Percentiles rank a stretch among this genome's conserved stretches.
Conservation (phyloP, 2,797 vertebrate genomes). For the Cirrhinus molitorella region DNA sequence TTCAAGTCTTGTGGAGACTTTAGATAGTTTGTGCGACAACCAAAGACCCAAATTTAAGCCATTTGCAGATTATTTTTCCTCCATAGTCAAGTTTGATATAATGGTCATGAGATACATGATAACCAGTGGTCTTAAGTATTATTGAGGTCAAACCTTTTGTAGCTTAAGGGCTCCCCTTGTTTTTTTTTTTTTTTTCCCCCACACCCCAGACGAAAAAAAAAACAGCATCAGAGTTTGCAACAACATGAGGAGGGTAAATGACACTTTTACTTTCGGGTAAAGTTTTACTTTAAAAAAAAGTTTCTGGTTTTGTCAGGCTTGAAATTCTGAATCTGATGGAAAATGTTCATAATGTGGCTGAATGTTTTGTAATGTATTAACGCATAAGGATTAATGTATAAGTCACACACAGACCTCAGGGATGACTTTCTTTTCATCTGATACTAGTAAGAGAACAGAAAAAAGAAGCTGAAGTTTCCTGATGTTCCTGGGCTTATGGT, state of each 20-base stretch:
- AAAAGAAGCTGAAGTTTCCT: slow-evolving; percentile 14
- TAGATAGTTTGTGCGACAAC: not conserved
- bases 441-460: not conserved
- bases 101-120: not conserved
- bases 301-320: slow-evolving; percentile 1
- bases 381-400: not conserved
- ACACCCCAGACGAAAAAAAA: not conserved
- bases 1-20: not conserved
- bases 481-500: not conserved
- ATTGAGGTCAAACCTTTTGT: not conserved
- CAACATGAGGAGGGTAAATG: not conserved
- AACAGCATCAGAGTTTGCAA: not conserved
- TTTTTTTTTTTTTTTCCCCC: not conserved
- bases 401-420: slow-evolving; percentile 30
- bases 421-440: slow-evolving; percentile 23
- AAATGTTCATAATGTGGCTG: not conserved
- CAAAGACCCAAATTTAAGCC: not conserved
- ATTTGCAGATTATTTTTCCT: not conserved
- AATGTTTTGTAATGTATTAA: slow-evolving; percentile 17
- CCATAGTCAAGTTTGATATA: not conserved
- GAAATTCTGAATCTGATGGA: slow-evolving; percentile 6
- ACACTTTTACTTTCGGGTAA: not conserved
- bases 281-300: not conserved
- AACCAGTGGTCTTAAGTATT: not conserved
- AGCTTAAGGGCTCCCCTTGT: not conserved